Base-by-base conservation (phyloP, 2,113 vertebrate genomes). In the Hassar affinis region DNA sequence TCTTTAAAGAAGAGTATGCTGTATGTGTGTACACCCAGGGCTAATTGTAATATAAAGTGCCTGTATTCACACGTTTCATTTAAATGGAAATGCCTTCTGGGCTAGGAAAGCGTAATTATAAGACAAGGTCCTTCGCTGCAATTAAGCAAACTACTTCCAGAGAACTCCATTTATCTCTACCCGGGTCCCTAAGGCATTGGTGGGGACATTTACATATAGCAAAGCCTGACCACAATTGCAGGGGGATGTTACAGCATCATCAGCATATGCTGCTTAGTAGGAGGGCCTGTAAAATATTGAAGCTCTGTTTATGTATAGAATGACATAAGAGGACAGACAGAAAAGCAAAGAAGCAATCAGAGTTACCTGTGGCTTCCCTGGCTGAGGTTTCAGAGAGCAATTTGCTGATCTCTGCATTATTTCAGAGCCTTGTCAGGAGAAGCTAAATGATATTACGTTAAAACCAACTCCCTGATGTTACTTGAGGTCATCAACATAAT, bases 141-240 rank as follows among this genome's bases (percentile, higher is more conserved):
- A 85, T 82, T 88, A 78, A 47, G 74, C 18, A 85, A 86, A 87
- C 82, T 80, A 77, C 71, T 87, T 88, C 86, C 87, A 88, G 86
- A 85, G 69, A 66, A 66, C 47, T 69, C 72, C 30, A 30, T 82
- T 84, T 75, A 61, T 82, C 68, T 76, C 54, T 45, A 33, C 61
- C 17, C 57, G 33, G 59, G 47, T 57, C 82, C 80, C 69, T 49
- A 78, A 51, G 75, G 86, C 52, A 71, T 27, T 49, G 17, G 57
- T 42, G 54, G 45, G 56, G 57, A 82, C 69, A 82, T 83, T 30
- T 62, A 85, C 72, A 57, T 54, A 79, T 27, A 85, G 80, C 66
- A 61, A 30, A 10, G 14, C 59, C 12, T 5, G 10, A 75, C 69
- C 45, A 30, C 76, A 82, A 74, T 74, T 79, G 45, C 57, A 76